Conservation (phyloP, 64 coral and sea anemone species). For the Montipora foliosa region DNA sequence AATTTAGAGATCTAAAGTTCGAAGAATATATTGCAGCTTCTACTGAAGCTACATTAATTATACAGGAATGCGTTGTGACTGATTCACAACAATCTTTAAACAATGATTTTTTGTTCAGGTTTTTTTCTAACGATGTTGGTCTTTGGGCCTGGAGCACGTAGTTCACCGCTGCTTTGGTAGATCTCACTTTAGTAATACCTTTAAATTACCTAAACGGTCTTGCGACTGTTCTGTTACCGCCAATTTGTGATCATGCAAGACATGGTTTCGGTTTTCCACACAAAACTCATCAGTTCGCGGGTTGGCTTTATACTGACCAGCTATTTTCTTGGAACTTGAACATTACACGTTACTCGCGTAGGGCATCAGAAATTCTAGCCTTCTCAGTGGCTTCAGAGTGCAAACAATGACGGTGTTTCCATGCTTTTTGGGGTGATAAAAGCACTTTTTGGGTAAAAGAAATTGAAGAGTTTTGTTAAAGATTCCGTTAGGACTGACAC, state of each 20-base stretch:
- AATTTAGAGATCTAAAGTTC: too few species aligned
- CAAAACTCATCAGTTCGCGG: too few species aligned
- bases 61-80: too few species aligned
- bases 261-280: too few species aligned
- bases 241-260: background rate
- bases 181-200: background rate
- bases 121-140: background rate
- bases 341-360: background rate
- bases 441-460: too few species aligned
- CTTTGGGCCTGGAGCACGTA: background rate
- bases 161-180: constrained; percentile 6
- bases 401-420: too few species aligned
- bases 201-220: constrained; percentile 6
- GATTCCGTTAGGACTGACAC: background rate
- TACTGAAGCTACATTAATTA: too few species aligned
- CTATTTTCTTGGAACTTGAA: background rate
- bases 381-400: background rate
- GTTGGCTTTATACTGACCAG: background rate
- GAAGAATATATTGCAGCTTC: too few species aligned
- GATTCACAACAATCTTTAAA: background rate
- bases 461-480: too few species aligned
- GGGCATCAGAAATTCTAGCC: background rate
- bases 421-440: too few species aligned
- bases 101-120: background rate
- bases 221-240: background rate